Percentiles rank a stretch among this genome's conserved stretches.
These are phyloP conservation scores for Myioborus miniatus DNA, from an alignment of 2,797 vertebrate genomes.

Conservation along the genomic window DNA sequence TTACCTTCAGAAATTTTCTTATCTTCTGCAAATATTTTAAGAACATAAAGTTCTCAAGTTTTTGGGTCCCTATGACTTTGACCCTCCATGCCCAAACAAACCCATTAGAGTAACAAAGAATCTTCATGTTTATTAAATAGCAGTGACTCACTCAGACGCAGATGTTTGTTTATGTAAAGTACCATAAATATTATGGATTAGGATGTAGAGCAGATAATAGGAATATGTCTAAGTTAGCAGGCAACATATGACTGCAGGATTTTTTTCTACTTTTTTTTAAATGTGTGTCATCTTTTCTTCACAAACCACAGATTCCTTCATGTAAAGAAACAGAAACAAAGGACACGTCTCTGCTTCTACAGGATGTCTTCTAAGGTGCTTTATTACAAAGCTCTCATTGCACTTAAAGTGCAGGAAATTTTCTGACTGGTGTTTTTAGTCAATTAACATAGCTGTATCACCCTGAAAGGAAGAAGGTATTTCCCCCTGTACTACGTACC, in stretches of 20 bases:
- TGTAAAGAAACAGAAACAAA: slow-evolving; percentile 11
- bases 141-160: slow-evolving; percentile 26
- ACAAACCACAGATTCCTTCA: not conserved
- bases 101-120: slow-evolving; percentile 1
- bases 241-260: not conserved
- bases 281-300: not conserved
- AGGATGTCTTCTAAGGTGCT: not conserved
- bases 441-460: not conserved
- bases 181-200: slow-evolving; percentile 24
- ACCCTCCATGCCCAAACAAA: not conserved
- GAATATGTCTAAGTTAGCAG: not conserved
- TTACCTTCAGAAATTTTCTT: not conserved
- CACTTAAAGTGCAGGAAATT: not conserved
- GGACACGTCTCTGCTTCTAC: not conserved
- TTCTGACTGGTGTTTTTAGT: slow-evolving; percentile 4
- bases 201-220: not conserved
- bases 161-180: slow-evolving; percentile 33
- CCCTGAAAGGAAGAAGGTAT: slow-evolving; percentile 21
- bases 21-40: not conserved
- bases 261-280: not conserved
- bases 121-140: slow-evolving; percentile 35
- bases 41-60: not conserved
- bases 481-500: not conserved
- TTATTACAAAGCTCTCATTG: slow-evolving; percentile 7
- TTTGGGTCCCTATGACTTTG: not conserved